Evolutionary conservation across 2,113 vertebrate genomes (phyloP).

Genomic region (Chunga burmeisteri): DNA sequence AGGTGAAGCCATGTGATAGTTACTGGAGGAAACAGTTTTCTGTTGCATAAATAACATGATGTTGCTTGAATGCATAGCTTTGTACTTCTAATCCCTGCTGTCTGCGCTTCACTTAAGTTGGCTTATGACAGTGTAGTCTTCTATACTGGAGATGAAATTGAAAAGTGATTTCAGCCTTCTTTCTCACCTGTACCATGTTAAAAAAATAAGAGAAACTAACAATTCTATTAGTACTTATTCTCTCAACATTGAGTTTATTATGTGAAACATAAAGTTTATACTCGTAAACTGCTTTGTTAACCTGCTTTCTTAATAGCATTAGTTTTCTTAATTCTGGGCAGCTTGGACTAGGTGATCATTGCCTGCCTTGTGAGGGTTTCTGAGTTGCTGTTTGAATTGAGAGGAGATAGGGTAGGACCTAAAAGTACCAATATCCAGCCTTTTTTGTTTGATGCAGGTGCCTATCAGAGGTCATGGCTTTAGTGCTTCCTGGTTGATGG

Average conservation of each 20-base stretch:
- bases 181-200: fast-evolving
- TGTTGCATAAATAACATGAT: not conserved
- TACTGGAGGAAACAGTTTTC: not conserved
- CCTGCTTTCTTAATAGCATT: not conserved
- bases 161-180: not conserved
- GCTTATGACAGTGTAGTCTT: not conserved
- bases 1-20: not conserved
- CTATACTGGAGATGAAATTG: not conserved
- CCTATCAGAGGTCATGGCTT: not conserved
- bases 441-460: not conserved
- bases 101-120: not conserved
- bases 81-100: fast-evolving
- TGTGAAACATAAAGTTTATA: not conserved
- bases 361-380: not conserved
- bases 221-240: not conserved
- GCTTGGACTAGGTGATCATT: not conserved
- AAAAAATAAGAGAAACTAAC: not conserved
- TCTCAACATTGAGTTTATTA: not conserved
- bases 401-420: not conserved
- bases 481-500: not conserved
- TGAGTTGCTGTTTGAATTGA: not conserved
- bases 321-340: not conserved
- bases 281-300: not conserved
- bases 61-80: fast-evolving
- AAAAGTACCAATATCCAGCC: not conserved